Base-by-base conservation (phyloP, 2,888 invertebrate genomes). In the Oscheius myriophilus region DNA sequence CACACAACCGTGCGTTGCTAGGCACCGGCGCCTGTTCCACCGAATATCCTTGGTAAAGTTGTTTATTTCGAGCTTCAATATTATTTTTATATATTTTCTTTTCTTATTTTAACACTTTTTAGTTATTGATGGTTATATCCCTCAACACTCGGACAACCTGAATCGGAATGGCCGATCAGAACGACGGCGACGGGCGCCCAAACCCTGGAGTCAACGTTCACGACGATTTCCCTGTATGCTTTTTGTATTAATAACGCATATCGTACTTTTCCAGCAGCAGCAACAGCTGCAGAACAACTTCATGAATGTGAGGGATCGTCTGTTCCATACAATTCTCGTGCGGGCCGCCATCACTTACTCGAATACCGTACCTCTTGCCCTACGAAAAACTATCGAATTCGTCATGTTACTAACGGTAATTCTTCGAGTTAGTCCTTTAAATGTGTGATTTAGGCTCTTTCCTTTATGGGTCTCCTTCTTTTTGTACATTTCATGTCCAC, bases 401-500 rank as follows among this genome's bases (percentile, higher is more conserved):
- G 89, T 92, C 70, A 90, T 93, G 76, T 89, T 94, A 70, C 88
- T 93, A 52, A 92, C 93, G 90, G 92, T 92, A 72, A 67, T 72
- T 73, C 66, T 73, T 57, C 23, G 26, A 45, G 23, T 23, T 26
- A 42, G 16, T 18, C 25, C 0, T 61, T 21, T 62, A 25, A 21
- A 18, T 54, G n/a, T 61, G 23, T 7, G 41, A 66, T 57, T 23
- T 84, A 92, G 91, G 93, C 93, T 2, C 88, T 94, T 77, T 86
- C 91, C 64, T 93, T 95, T 64, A 92, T 98, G 88, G 93, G 93
- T 86, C 92, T 95, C 59, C 90, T 97, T 83, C 92, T 93, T 57
- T 97, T 97, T 87, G 94, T 98, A 86, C 98, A 98, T 87, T 91
- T 94, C 87, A 92, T 93, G 73, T 96, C 96, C 88, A 93, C 95